Evolutionary conservation across 2,888 invertebrate species (phyloP).

Genomic region (Pristionchus exspectatus): DNA sequence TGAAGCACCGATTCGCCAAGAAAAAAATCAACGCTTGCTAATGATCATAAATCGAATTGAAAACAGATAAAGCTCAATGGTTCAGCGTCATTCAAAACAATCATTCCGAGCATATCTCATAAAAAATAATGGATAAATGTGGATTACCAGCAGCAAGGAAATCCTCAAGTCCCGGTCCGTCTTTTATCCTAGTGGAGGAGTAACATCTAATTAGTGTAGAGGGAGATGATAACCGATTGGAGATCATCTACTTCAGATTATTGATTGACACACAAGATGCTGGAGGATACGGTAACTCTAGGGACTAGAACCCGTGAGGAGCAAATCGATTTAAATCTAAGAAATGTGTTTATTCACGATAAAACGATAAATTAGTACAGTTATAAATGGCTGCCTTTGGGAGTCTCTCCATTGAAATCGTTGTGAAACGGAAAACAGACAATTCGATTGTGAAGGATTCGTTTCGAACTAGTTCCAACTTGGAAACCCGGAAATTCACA

Average conservation of each 20-base stretch:
- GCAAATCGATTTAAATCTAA: not conserved
- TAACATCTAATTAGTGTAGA: conserved; percentile 9
- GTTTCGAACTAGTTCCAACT: conserved; percentile 47
- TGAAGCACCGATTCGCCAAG: too few relatives aligned
- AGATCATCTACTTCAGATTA: conserved; percentile 22
- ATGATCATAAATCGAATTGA: not conserved
- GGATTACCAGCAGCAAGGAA: conserved; percentile 68
- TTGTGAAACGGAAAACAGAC: conserved; percentile 4
- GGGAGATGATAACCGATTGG: conserved; percentile 43
- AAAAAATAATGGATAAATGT: not conserved
- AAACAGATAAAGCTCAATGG: not conserved
- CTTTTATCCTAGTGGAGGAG: conserved; percentile 58
- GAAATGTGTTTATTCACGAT: not conserved
- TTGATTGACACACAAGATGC: not conserved
- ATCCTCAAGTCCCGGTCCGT: conserved; percentile 74
- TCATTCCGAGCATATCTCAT: not conserved
- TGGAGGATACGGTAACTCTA: not conserved
- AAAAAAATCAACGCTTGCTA: not conserved
- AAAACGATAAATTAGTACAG: conserved; percentile 5
- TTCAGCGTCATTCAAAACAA: not conserved
- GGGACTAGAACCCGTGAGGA: not conserved
- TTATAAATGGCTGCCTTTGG: not conserved
- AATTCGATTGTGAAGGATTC: conserved; percentile 19
- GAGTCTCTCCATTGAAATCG: conserved; percentile 38
- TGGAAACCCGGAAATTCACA: conserved; percentile 33